Percentiles rank a stretch among this genome's conserved stretches.
Evolutionary conservation across 2,797 vertebrate genomes (phyloP).

Genomic region (Catharus ustulatus): DNA sequence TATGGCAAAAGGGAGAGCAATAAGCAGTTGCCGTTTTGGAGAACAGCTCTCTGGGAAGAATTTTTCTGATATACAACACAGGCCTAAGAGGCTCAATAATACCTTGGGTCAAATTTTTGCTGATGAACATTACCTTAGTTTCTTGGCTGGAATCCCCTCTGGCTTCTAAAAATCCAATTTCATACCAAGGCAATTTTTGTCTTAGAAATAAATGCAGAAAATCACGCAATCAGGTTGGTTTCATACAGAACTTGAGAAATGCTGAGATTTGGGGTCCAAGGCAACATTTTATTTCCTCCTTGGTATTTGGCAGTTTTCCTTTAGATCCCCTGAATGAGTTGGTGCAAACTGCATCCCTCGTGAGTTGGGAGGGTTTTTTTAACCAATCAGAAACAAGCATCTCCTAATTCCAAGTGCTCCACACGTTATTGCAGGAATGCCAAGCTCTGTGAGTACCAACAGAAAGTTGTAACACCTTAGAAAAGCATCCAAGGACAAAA

Average conservation of each 20-base stretch:
- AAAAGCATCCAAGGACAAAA: background rate
- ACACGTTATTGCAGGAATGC: background rate
- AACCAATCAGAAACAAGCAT: background rate
- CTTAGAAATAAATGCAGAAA: background rate
- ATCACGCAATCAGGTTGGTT: background rate
- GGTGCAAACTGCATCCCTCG: background rate
- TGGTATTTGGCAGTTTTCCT: background rate
- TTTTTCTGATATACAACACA: background rate
- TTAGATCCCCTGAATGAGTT: background rate
- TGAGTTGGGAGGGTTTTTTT: fast-evolving
- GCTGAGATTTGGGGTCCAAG: background rate
- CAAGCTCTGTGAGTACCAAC: background rate
- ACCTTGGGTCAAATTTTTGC: conserved; percentile 17
- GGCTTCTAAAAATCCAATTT: conserved; percentile 5
- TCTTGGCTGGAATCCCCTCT: conserved; percentile 6
- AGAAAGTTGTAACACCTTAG: background rate
- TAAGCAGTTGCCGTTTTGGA: background rate
- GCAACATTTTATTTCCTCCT: background rate
- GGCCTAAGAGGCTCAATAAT: background rate
- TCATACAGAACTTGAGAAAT: background rate
- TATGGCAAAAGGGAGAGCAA: background rate
- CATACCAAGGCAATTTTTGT: background rate
- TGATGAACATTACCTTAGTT: background rate
- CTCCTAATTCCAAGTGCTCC: background rate
- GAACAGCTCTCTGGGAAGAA: background rate